Evolutionary conservation across 2,113 vertebrate genomes (phyloP).

Genomic region (Ictalurus punctatus): DNA sequence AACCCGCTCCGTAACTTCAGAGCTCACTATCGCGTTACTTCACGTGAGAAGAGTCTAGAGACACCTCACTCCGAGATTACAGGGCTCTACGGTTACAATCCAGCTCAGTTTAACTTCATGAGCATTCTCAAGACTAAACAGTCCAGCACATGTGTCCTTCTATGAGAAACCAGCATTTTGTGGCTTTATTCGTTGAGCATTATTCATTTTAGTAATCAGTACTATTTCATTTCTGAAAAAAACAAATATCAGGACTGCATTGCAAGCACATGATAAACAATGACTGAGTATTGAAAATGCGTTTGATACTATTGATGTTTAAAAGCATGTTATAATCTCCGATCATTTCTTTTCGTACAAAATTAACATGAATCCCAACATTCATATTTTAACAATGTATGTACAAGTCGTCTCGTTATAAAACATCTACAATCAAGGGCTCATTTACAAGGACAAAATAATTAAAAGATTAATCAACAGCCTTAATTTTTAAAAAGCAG

Average conservation of each 20-base stretch:
- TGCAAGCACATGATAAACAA: background rate
- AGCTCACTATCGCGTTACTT: conserved; percentile 69
- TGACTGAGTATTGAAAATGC: background rate
- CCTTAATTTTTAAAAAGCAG: background rate
- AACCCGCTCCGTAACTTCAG: conserved; percentile 70
- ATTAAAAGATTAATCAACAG: background rate
- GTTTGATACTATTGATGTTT: background rate
- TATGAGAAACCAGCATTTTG: conserved; percentile 49
- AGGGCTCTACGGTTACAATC: conserved; percentile 59
- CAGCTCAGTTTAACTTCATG: conserved; percentile 62
- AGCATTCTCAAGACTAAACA: conserved; percentile 58
- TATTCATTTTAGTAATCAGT: background rate
- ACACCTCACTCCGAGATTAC: background rate
- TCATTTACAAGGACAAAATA: background rate
- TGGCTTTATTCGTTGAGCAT: background rate
- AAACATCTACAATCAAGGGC: background rate
- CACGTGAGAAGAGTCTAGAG: conserved; percentile 48
- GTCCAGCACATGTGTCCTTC: conserved; percentile 64
- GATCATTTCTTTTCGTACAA: conserved; percentile 4
- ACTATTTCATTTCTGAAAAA: background rate
- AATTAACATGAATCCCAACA: background rate
- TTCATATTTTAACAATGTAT: background rate
- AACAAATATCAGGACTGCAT: background rate
- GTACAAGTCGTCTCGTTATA: background rate
- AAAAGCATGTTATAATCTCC: background rate